Evolutionary conservation across 1,140 invertebrate species (phyloP).

Genomic region (Ridgeia piscesae): DNA sequence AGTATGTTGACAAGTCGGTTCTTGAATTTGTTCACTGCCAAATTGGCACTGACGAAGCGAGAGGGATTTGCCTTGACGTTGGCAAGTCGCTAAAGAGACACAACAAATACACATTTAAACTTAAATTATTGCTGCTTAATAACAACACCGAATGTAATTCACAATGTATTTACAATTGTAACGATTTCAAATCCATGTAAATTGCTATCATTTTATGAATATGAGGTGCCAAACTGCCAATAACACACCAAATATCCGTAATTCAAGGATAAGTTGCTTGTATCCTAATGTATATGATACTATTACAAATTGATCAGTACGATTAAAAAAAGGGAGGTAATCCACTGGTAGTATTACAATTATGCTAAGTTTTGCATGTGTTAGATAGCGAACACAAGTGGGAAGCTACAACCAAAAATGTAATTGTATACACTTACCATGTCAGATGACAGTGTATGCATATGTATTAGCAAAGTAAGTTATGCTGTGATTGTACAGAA

Average conservation of each 20-base stretch:
- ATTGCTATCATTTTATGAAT: neutral
- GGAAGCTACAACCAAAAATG: no score
- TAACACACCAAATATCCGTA: neutral
- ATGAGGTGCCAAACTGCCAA: neutral
- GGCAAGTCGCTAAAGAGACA: constrained; percentile 72
- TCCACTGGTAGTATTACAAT: no score
- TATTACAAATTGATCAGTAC: no score
- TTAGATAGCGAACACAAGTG: no score
- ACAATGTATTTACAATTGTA: neutral
- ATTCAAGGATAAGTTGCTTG: neutral
- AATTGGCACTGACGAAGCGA: constrained; percentile 91
- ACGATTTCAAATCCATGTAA: neutral
- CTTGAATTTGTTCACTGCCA: constrained; percentile 97
- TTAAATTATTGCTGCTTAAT: constrained; percentile 19
- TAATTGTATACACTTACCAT: no score
- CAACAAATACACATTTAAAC: constrained; percentile 25
- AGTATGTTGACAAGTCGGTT: constrained; percentile 96
- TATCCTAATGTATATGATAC: neutral
- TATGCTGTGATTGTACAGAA: no score
- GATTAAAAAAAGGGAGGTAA: no score
- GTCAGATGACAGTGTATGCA: no score
- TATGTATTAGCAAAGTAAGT: no score
- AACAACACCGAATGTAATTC: constrained; percentile 19
- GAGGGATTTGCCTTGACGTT: constrained; percentile 93
- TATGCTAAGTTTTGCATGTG: no score